Conservation (phyloP, 2,797 vertebrate species). For the Characodon lateralis region DNA sequence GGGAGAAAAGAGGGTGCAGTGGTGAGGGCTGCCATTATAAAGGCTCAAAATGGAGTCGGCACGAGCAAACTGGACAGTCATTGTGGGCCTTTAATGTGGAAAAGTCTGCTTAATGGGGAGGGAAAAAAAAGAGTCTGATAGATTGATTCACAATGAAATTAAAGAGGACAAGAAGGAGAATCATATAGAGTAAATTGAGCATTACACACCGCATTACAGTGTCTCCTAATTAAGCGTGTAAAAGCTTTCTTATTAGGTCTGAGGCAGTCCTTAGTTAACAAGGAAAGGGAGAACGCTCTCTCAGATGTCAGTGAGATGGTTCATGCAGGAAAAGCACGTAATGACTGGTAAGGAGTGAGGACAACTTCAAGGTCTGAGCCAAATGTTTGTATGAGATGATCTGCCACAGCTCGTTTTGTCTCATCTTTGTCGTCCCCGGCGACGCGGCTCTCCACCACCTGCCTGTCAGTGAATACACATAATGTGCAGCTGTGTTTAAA, state of each 20-base stretch:
- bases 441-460: conserved; percentile 41
- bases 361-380: conserved; percentile 43
- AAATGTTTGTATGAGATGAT: conserved; percentile 48
- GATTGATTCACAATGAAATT: conserved; percentile 77
- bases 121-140: conserved; percentile 41
- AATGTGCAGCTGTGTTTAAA: conserved; percentile 77
- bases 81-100: conserved; percentile 41
- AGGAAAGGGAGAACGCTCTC: conserved; percentile 63
- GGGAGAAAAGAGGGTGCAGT: conserved; percentile 31
- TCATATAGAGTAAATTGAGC: conserved; percentile 76
- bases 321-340: conserved; percentile 45
- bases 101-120: conserved; percentile 41
- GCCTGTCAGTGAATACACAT: conserved; percentile 76
- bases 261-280: conserved; percentile 65
- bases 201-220: conserved; percentile 77
- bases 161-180: conserved; percentile 63
- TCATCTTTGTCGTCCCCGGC: conserved; percentile 53
- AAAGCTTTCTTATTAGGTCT: conserved; percentile 82
- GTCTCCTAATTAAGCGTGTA: conserved; percentile 82
- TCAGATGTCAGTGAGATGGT: conserved; percentile 61
- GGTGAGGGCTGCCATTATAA: conserved; percentile 36
- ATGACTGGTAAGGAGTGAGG: conserved; percentile 41
- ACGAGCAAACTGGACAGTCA: conserved; percentile 52
- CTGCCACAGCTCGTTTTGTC: conserved; percentile 46
- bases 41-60: conserved; percentile 67